Conservation (phyloP, 2,797 vertebrate genomes). For the Gastrophryne carolinensis region DNA sequence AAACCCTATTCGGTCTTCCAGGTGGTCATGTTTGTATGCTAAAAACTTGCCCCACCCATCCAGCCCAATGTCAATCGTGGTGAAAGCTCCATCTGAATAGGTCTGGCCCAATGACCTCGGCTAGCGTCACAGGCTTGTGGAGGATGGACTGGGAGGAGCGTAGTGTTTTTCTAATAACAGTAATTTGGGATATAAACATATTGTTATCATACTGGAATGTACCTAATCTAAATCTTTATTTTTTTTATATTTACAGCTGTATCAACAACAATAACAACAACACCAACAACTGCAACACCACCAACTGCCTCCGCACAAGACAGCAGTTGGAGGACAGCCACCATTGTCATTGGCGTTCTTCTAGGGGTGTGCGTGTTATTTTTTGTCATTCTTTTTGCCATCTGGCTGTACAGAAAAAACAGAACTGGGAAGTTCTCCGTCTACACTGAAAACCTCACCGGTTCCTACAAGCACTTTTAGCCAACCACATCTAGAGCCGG, state of each 20-base stretch:
- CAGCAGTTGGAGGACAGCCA: constrained; percentile 8
- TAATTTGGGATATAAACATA: no score
- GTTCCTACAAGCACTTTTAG: constrained; percentile 5
- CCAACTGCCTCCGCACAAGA: background rate
- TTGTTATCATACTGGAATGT: no score
- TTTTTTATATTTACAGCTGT: background rate
- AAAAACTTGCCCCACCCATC: no score
- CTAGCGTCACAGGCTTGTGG: no score
- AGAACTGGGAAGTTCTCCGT: background rate
- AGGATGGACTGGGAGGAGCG: no score
- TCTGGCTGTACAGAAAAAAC: constrained; percentile 5
- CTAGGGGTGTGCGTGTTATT: background rate
- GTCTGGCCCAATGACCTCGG: no score
- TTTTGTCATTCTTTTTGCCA: background rate
- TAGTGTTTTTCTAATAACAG: no score
- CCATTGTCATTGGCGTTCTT: constrained; percentile 15
- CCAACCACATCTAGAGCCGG: background rate
- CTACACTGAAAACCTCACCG: background rate
- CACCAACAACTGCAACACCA: background rate
- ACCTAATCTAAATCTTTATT: background rate
- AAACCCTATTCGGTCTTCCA: no score
- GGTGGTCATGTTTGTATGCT: no score
- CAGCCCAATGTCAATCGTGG: no score
- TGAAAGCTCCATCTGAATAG: no score
- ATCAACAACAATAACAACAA: background rate